A percentile compares a stretch with the other conserved stretches of the same genome.
These are phyloP conservation scores for Gari tellinella DNA, from an alignment of 2,888 invertebrate genomes.

Conservation along the genomic window DNA sequence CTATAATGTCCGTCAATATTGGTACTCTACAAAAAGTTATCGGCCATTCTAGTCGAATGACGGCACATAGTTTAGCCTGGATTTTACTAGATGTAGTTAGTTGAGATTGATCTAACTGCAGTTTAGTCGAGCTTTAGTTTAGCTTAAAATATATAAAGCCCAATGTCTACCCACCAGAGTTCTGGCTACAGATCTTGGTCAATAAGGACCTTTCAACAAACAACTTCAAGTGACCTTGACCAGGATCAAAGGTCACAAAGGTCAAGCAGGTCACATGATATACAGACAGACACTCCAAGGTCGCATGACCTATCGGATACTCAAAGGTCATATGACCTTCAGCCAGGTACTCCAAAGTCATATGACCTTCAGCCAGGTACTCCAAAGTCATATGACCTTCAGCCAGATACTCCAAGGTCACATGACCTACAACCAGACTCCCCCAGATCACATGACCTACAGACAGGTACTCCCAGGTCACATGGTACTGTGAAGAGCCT, in stretches of 20 bases:
- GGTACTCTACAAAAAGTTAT: no score
- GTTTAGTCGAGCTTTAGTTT: no score
- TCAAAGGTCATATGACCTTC: no score
- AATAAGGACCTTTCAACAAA: constrained; percentile 36
- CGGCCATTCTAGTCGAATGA: no score
- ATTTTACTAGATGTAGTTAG: no score
- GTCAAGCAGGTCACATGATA: constrained; percentile 16
- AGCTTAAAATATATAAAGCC: no score
- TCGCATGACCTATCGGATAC: no score
- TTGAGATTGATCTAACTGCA: no score
- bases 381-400: constrained; percentile 3
- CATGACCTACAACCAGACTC: constrained; percentile 7
- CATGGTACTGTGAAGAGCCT: background rate
- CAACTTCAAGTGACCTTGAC: constrained; percentile 13
- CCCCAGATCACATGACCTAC: constrained; percentile 3
- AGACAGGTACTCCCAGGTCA: constrained; percentile 12
- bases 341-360: no score
- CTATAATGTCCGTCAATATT: no score
- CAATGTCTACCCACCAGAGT: constrained; percentile 48
- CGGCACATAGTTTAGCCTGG: no score
- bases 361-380: background rate
- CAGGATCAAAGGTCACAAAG: constrained; percentile 15
- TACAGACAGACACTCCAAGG: no score
- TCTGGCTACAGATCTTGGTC: constrained; percentile 58
- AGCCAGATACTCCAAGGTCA: constrained; percentile 5